These are phyloP conservation scores for Monoplex corrugatus DNA, from an alignment of 2,888 invertebrate species.

Conservation along the genomic window DNA sequence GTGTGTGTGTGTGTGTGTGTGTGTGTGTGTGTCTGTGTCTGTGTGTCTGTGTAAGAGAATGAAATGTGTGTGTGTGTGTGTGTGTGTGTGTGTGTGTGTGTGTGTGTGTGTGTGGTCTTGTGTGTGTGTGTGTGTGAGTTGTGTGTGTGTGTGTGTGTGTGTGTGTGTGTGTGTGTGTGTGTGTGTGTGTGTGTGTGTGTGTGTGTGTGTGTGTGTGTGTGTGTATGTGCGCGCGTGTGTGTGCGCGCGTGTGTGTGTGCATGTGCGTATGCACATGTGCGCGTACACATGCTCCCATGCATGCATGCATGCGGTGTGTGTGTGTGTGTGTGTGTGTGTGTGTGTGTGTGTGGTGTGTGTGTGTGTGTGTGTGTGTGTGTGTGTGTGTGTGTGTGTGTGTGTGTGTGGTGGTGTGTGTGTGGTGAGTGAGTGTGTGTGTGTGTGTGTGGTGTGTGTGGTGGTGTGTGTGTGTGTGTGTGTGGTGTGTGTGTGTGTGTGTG, in stretches of 20 bases:
- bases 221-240: neutral
- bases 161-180: neutral
- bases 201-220: neutral
- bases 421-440: no score
- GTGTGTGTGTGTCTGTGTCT: no score
- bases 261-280: no score
- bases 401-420: no score
- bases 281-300: no score
- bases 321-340: neutral
- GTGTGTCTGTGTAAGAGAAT: neutral
- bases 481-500: neutral
- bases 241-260: no score
- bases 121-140: neutral
- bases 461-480: no score
- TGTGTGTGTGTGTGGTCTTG: no score
- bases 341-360: neutral
- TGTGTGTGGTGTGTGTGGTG: no score
- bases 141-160: neutral
- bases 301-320: neutral
- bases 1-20: no score
- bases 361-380: conserved; percentile 1
- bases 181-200: neutral
- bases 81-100: conserved; percentile 18
- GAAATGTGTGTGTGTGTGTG: neutral
- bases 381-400: neutral